Percentiles rank a stretch among this genome's conserved stretches.
Conservation (phyloP, 2,888 invertebrate species). For the Rhopalosiphum nymphaeae region DNA sequence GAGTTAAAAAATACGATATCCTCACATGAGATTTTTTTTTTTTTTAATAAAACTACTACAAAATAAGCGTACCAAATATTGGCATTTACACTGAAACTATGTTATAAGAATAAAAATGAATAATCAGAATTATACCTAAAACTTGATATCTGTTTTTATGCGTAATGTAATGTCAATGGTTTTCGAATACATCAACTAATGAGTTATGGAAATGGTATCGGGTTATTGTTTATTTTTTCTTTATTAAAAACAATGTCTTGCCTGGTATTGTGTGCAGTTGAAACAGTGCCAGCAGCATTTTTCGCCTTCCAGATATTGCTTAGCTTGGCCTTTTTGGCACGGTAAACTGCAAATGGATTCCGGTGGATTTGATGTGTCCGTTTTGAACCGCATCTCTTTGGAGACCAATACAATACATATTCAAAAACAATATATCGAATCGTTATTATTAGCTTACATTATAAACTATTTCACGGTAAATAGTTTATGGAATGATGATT, state of each 20-base stretch:
- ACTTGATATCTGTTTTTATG: not conserved
- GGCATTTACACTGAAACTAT: not conserved
- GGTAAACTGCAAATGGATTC: slow-evolving; percentile 92
- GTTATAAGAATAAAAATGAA: not conserved
- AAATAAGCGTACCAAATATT: not conserved
- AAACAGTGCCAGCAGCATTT: slow-evolving; percentile 96
- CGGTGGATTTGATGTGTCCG: slow-evolving; percentile 83
- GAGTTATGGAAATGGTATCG: slow-evolving; percentile 1
- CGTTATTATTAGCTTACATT: not conserved
- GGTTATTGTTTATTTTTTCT: slow-evolving; percentile 1
- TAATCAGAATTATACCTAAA: not conserved
- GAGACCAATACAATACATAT: not conserved
- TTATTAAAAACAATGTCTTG: slow-evolving; percentile 69
- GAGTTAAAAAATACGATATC: not conserved
- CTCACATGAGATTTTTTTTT: not conserved
- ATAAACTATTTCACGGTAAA: not conserved
- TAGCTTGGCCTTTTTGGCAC: slow-evolving; percentile 90
- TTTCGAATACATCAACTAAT: not conserved
- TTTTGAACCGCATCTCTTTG: slow-evolving; percentile 85
- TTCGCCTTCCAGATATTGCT: slow-evolving; percentile 92
- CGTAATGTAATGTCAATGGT: not conserved
- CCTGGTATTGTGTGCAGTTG: slow-evolving; percentile 90
- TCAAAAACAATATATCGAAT: not conserved
- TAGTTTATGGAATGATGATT: not conserved
- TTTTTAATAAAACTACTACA: too few relatives aligned